Evolutionary conservation across 2,888 invertebrate genomes (phyloP).

Genomic region (Marronus borbonicus): DNA sequence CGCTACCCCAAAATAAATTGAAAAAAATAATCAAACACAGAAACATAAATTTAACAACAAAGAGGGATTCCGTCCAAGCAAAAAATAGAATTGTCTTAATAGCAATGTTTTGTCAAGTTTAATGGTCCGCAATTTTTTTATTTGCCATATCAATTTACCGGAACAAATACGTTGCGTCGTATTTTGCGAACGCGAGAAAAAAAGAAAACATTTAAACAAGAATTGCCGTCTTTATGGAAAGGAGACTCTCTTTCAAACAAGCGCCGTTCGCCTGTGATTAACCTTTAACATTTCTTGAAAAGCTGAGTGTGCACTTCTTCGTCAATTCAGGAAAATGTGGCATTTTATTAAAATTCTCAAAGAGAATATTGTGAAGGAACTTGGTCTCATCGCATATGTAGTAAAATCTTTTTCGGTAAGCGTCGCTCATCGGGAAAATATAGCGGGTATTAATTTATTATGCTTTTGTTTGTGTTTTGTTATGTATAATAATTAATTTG

Average conservation of each 20-base stretch:
- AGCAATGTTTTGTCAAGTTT: conserved; percentile 31
- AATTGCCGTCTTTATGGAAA: conserved; percentile 9
- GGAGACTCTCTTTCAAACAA: conserved; percentile 16
- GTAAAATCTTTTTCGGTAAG: too few relatives aligned
- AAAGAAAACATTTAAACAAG: conserved; percentile 38
- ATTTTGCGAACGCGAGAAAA: conserved; percentile 22
- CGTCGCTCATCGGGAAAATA: neutral
- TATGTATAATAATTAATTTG: too few relatives aligned
- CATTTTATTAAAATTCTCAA: conserved; percentile 14
- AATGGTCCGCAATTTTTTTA: conserved; percentile 26
- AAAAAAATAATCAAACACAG: neutral
- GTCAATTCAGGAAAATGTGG: conserved; percentile 13
- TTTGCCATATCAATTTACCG: conserved; percentile 28
- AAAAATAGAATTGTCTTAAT: conserved; percentile 2
- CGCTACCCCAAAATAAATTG: neutral
- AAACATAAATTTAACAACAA: neutral
- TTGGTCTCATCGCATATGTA: too few relatives aligned
- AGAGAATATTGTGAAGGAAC: neutral
- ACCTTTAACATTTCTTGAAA: conserved; percentile 42
- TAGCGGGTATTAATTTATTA: too few relatives aligned
- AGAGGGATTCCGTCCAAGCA: neutral
- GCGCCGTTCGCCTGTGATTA: conserved; percentile 28
- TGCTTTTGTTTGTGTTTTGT: too few relatives aligned
- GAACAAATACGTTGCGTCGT: conserved; percentile 4
- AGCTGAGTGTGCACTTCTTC: conserved; percentile 33